Evolutionary conservation across 2,797 vertebrate species (phyloP).

Genomic region (Peromyscus aztecus): DNA sequence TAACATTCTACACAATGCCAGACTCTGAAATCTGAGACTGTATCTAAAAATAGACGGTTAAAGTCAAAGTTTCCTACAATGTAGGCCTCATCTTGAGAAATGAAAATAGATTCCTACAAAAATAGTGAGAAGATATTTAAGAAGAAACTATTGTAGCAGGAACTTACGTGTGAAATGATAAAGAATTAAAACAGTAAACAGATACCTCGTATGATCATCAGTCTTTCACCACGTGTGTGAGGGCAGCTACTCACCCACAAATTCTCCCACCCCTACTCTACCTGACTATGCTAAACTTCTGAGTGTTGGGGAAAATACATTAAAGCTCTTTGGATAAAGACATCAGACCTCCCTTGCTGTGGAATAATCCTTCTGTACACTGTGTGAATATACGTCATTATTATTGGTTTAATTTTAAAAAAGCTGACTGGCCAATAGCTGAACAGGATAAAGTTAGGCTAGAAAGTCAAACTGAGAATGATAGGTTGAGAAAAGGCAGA

Average conservation of each 20-base stretch:
- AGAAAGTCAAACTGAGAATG: too few relatives aligned
- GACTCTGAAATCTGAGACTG: neutral
- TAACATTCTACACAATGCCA: neutral
- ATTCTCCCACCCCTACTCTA: neutral
- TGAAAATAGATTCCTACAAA: neutral
- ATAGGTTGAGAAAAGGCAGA: too few relatives aligned
- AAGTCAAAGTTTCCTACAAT: neutral
- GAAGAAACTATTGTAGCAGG: neutral
- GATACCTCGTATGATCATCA: neutral
- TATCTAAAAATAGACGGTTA: neutral
- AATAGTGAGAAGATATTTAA: neutral
- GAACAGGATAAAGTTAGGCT: too few relatives aligned
- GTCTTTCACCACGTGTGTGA: neutral
- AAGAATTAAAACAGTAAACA: neutral
- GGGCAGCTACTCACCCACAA: rapidly evolving
- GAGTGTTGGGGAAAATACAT: neutral
- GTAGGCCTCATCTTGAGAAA: neutral
- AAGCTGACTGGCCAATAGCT: too few relatives aligned
- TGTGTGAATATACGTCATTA: too few relatives aligned
- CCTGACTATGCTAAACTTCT: neutral
- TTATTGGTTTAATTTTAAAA: too few relatives aligned
- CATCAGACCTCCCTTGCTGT: too few relatives aligned
- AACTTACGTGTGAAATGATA: neutral
- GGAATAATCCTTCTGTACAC: too few relatives aligned
- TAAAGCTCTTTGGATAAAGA: neutral